These are phyloP conservation scores for human DNA, from an alignment of 2,113 vertebrate species.

Conservation along the genomic window DNA sequence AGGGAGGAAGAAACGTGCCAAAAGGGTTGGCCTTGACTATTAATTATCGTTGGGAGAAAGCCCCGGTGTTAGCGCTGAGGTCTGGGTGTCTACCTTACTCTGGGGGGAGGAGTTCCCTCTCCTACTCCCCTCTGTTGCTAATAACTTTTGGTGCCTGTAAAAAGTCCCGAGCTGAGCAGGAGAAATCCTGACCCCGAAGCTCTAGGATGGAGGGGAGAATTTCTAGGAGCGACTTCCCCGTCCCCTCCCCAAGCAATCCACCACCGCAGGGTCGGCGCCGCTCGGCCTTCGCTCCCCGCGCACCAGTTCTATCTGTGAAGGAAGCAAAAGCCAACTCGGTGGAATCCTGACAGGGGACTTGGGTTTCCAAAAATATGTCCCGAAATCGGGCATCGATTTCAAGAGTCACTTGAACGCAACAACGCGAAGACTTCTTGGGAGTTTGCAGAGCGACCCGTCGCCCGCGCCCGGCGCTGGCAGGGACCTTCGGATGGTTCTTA, in stretches of 20 bases:
- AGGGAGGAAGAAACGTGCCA: constrained; percentile 53
- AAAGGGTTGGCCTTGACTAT: constrained; percentile 60
- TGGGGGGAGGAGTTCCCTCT: constrained; percentile 55
- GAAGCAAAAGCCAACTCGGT: not conserved
- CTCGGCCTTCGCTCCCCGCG: not conserved
- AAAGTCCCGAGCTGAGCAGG: not conserved
- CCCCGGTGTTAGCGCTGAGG: not conserved
- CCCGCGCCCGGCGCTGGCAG: not conserved
- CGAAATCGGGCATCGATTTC: not conserved
- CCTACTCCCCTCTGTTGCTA: not conserved
- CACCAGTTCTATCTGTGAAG: not conserved
- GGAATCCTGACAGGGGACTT: not conserved
- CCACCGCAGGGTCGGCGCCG: not conserved
- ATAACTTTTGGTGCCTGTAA: constrained; percentile 4
- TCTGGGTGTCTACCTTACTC: constrained; percentile 44
- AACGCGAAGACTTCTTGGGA: not conserved
- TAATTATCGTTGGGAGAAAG: constrained; percentile 36
- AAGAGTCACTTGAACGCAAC: not conserved
- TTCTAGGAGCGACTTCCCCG: not conserved
- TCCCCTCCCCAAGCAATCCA: not conserved
- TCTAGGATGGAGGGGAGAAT: too few species aligned
- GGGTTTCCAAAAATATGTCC: not conserved
- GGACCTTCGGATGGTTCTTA: not conserved
- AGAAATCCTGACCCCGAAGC: not conserved
- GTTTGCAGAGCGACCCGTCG: not conserved